These are phyloP conservation scores for Lanistes nyassanus DNA, from an alignment of 1,140 invertebrate species.

Conservation along the genomic window DNA sequence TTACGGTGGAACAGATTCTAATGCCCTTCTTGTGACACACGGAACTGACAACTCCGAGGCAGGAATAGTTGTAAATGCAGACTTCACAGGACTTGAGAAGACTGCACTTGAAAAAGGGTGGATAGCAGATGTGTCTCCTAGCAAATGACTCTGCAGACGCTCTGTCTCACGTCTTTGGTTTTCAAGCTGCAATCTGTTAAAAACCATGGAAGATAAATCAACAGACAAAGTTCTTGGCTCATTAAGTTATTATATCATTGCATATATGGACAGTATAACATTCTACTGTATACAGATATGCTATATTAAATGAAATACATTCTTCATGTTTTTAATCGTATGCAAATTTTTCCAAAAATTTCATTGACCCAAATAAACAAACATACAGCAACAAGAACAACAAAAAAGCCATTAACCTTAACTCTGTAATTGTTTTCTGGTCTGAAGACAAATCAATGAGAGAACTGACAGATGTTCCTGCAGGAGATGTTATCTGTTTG, in stretches of 20 bases:
- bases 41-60: conserved; percentile 42
- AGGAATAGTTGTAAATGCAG: conserved; percentile 53
- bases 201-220: not conserved
- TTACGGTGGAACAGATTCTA: conserved; percentile 52
- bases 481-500: conserved; percentile 11
- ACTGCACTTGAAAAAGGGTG: conserved; percentile 6
- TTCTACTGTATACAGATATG: not conserved
- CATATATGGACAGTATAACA: not conserved
- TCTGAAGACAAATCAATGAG: conserved; percentile 50
- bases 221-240: not conserved
- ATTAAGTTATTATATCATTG: no score
- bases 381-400: not conserved
- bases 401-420: conserved; percentile 39
- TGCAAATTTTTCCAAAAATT: not conserved
- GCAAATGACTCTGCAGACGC: conserved; percentile 47
- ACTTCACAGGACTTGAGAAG: conserved; percentile 43
- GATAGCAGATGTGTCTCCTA: conserved; percentile 34
- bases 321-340: not conserved
- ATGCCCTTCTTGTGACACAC: conserved; percentile 37
- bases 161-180: conserved; percentile 56
- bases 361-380: not conserved
- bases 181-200: conserved; percentile 53
- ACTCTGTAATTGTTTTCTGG: conserved; percentile 53
- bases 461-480: conserved; percentile 32
- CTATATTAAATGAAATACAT: not conserved